These are phyloP conservation scores for Lepidocyrtinus sp. DNA, from an alignment of 2,888 invertebrate genomes.

Conservation along the genomic window DNA sequence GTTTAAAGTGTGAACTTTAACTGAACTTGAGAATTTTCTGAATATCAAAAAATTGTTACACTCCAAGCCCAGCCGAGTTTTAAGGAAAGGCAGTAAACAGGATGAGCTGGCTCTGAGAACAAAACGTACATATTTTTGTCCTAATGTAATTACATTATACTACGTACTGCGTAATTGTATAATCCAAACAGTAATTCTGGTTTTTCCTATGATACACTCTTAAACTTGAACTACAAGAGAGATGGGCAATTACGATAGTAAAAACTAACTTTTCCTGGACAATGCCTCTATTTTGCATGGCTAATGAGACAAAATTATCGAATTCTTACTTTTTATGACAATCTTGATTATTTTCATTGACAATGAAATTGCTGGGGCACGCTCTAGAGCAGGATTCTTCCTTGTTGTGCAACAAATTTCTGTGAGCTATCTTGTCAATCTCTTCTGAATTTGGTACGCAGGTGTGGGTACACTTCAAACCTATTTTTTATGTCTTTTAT, in stretches of 20 bases:
- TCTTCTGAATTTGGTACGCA: too few relatives aligned
- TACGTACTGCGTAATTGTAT: too few relatives aligned
- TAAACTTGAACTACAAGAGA: background rate
- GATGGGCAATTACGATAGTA: background rate
- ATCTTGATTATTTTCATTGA: conserved; percentile 4
- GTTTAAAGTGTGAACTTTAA: conserved; percentile 6
- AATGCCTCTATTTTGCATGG: conserved; percentile 27
- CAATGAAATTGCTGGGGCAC: background rate
- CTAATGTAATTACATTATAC: background rate
- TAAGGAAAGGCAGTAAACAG: conserved; percentile 6
- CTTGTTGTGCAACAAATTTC: too few relatives aligned
- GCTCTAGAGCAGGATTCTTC: background rate
- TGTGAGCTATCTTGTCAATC: too few relatives aligned
- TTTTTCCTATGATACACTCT: too few relatives aligned
- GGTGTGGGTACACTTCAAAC: too few relatives aligned
- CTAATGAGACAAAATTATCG: conserved; percentile 39
- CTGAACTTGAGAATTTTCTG: background rate
- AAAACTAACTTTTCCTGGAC: conserved; percentile 3
- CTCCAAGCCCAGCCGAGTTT: conserved; percentile 1
- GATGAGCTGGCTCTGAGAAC: background rate
- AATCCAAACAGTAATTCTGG: too few relatives aligned
- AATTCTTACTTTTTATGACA: conserved; percentile 40
- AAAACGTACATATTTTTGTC: background rate
- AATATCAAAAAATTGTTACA: background rate
- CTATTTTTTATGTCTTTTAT: too few relatives aligned